Base-by-base conservation (phyloP, 53 echinoderm and acorn worm species). In the Zoroaster sp. region DNA sequence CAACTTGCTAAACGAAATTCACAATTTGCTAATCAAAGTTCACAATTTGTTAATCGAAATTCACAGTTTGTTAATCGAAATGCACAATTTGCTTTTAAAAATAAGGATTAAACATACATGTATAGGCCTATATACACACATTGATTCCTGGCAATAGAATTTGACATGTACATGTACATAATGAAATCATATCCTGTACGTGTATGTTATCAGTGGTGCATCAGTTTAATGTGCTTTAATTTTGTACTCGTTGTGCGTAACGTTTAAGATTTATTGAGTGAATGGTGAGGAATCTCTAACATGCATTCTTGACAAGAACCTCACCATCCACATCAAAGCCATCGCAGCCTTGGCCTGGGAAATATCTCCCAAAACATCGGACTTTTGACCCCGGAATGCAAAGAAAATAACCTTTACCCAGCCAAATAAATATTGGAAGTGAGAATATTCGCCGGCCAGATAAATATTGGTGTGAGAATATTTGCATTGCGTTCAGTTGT, bases 241-340 rank as follows among this genome's bases (percentile, higher is more conserved):
- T 75, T 20, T 75, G n/a, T 14, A 47, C 15, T 32, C 10, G 45
- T 75, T 41, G 32, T 11, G 51, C 49, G 45, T 47, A 46, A 47
- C 75, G 30, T 31, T 31, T 75, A 47, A 28, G 49, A 75, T 75
- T 75, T 75, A 75, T 75, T 75, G 75, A 49, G 49, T 75, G 75
- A 47, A 35, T 46, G 49, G 75, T 45, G 46, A 45, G 3, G 49
- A 75, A 47, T 75, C 49, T 33, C 51, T 42, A 31, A 32, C 75
- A 75, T 47, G 75, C 49, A 31, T 75, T 47, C 75, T 35, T 12
- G 49, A 32, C 75, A 32, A 75, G 75, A 49, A 33, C 49, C 49
- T 31, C 47, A 30, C 32, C 36, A 35, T 72, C 73, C 28, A 41
- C n/a, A 4, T n/a, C n/a, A n/a, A n/a, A n/a, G n/a, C n/a, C n/a